Base-by-base conservation (phyloP, 1,140 invertebrate species). In the Rhagoletis pomonella region DNA sequence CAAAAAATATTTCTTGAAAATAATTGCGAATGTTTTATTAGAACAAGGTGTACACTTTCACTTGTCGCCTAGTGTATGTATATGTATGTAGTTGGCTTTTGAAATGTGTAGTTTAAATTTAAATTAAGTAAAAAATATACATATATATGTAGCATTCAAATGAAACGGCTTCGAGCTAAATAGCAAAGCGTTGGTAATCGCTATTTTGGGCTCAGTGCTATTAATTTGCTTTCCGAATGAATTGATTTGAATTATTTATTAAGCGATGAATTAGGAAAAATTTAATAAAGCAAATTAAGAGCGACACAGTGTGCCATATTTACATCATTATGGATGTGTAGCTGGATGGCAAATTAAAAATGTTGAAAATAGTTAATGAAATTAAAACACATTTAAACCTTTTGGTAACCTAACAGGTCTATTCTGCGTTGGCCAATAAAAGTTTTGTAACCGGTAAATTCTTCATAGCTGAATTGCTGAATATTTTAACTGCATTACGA, bases 251-350 rank as follows among this genome's bases (percentile, higher is more conserved):
- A 58, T 81, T 19, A 81, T 55, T 58, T 55, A 81, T 81, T 58
- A 55, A n/a, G 55, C 17, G 47, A 81, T 81, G 47, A 81, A 81
- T 50, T 81, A 55, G 29, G 73, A 14, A 47, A 55, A 81, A 81
- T 55, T 81, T 55, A 81, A 81, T 81, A 55, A 81, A 81, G 29
- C 55, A n/a, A 19, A 55, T n/a, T 81, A 55, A 55, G 9, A 44
- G 17, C 50, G n/a, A n/a, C 19, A 67, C 65, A 47, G 17, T 29
- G 17, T 55, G 14, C n/a, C 12, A 81, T 44, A 55, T 50, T 42
- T 29, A 10, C n/a, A 29, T 55, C 29, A 17, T 55, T 81, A 5
- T n/a, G 50, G 0, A 29, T 29, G 29, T 29, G 29, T 29, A 81
- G 73, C 47, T 19, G 29, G 29, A 29, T 58, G n/a, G 44, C 47